These are phyloP conservation scores for Camelus dromedarius DNA, from an alignment of 2,113 vertebrate genomes.

Conservation along the genomic window DNA sequence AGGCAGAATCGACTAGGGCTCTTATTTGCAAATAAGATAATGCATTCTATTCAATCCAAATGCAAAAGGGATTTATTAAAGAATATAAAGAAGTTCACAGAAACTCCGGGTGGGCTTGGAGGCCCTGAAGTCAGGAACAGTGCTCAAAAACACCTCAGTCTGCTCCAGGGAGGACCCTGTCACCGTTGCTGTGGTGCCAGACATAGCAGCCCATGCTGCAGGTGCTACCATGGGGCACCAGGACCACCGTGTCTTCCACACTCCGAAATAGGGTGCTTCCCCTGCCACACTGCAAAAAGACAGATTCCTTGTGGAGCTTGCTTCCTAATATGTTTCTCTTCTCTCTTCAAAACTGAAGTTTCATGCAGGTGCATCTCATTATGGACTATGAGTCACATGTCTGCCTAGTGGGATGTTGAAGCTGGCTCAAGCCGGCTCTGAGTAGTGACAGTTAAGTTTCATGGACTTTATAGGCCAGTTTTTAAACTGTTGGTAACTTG, in stretches of 20 bases:
- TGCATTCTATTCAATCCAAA: neutral
- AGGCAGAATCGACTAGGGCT: neutral
- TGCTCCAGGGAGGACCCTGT: neutral
- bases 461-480: neutral
- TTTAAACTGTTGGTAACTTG: neutral
- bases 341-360: neutral
- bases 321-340: neutral
- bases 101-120: neutral
- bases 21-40: constrained; percentile 44
- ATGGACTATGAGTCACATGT: neutral
- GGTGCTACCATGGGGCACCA: neutral
- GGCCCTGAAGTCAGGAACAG: neutral
- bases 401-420: neutral
- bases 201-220: rapidly evolving
- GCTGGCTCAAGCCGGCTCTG: neutral
- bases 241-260: neutral
- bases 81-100: neutral
- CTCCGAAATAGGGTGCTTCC: neutral
- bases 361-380: neutral
- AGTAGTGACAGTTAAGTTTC: neutral
- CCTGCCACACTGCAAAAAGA: neutral
- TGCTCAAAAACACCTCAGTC: neutral
- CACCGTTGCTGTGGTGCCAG: neutral
- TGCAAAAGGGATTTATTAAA: constrained; percentile 22
- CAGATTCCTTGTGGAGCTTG: neutral